These are phyloP conservation scores for Trichoplusia ni DNA, from an alignment of 1,140 invertebrate genomes.

Conservation along the genomic window DNA sequence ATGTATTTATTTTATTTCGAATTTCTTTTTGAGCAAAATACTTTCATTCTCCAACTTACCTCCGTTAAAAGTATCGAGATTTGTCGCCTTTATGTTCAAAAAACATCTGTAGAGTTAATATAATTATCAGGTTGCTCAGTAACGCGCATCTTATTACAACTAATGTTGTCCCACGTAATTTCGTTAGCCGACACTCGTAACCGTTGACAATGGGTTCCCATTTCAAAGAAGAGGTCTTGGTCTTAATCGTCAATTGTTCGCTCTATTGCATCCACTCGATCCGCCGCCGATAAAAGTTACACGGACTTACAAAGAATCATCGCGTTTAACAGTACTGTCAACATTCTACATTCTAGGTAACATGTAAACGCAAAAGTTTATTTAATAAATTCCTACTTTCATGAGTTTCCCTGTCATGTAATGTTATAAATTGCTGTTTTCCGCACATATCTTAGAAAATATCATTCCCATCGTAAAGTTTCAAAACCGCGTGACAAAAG, in stretches of 20 bases:
- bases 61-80: no score
- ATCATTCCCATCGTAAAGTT: slow-evolving; percentile 17
- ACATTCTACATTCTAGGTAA: neutral
- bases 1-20: neutral
- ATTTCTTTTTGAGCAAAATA: neutral
- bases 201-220: slow-evolving; percentile 46
- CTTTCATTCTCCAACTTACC: no score
- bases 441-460: slow-evolving; percentile 8
- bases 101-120: no score
- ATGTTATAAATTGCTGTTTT: no score
- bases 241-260: slow-evolving; percentile 48
- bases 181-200: slow-evolving; percentile 30
- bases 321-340: neutral
- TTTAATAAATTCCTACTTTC: neutral
- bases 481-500: slow-evolving; percentile 22
- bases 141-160: slow-evolving; percentile 15
- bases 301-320: no score
- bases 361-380: neutral
- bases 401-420: neutral
- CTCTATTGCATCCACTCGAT: slow-evolving; percentile 26
- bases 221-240: slow-evolving; percentile 40
- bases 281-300: slow-evolving; percentile 16
- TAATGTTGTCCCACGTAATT: slow-evolving; percentile 25
- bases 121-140: no score
- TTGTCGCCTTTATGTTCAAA: no score